phyloP scores from a whole-genome alignment of 2,113 vertebrate genomes.

The Corythaixoides concolor region DNA sequence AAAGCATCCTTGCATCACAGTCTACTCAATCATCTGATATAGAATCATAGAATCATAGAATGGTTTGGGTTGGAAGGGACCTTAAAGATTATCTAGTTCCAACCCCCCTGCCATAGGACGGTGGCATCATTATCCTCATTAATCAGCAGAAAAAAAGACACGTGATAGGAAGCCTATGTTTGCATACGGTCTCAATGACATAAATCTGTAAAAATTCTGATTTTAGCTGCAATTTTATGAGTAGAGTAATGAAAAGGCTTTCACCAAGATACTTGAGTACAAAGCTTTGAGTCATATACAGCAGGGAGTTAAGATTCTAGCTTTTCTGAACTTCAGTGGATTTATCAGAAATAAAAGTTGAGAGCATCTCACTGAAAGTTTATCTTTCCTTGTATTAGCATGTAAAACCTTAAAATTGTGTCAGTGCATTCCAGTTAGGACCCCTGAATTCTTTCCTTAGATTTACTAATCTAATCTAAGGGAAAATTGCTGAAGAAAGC shows the following conservation, averaged over 20 bases:
- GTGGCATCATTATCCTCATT: neutral
- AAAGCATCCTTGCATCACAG: neutral
- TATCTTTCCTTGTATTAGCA: neutral
- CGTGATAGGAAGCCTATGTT: neutral
- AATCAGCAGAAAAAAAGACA: neutral
- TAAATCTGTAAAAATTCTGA: neutral
- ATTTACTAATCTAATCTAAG: neutral
- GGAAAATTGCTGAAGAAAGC: slow-evolving; percentile 46
- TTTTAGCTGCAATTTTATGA: neutral
- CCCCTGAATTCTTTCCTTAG: neutral
- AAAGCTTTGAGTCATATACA: neutral
- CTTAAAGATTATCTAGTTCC: too few species aligned
- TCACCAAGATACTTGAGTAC: neutral
- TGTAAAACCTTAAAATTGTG: neutral
- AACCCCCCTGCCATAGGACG: too few species aligned
- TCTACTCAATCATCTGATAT: neutral
- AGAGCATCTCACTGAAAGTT: neutral
- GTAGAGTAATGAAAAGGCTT: neutral
- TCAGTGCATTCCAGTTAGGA: neutral
- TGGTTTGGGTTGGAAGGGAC: too few species aligned
- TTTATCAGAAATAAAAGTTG: neutral
- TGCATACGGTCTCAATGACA: neutral
- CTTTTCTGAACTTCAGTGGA: neutral
- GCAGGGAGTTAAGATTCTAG: neutral
- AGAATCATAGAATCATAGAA: too few species aligned